These are phyloP conservation scores for Strigamia transsilvanica DNA, from an alignment of 2,888 invertebrate genomes.

Conservation along the genomic window DNA sequence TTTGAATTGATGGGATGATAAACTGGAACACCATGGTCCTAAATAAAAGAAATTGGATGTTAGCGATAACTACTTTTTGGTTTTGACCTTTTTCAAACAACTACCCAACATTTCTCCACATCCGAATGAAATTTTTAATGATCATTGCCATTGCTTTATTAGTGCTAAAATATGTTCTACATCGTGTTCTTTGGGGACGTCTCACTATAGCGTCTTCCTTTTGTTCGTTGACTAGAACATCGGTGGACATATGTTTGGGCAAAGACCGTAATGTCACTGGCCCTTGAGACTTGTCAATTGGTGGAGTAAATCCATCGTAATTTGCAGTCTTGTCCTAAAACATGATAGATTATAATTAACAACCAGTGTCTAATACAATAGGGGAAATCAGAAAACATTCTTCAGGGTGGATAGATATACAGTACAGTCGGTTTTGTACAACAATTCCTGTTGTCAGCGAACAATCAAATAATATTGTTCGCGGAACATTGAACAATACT, in stretches of 20 bases:
- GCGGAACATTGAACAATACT: too few relatives aligned
- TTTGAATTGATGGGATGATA: conserved; percentile 64
- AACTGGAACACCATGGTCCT: conserved; percentile 64
- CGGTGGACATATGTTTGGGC: conserved; percentile 49
- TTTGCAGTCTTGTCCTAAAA: not conserved
- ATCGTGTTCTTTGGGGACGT: conserved; percentile 7
- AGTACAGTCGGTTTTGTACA: too few relatives aligned
- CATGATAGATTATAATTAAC: not conserved
- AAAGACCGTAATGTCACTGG: conserved; percentile 42
- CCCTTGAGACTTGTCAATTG: not conserved
- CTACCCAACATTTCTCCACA: conserved; percentile 56
- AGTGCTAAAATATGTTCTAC: conserved; percentile 40
- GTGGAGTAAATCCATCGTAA: not conserved
- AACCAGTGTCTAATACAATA: not conserved
- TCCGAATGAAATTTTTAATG: conserved; percentile 55
- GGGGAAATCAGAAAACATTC: too few relatives aligned
- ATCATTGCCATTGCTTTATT: conserved; percentile 55
- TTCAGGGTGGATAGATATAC: too few relatives aligned
- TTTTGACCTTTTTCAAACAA: not conserved
- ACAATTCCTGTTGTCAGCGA: too few relatives aligned
- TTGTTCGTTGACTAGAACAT: conserved; percentile 50
- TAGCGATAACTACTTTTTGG: not conserved
- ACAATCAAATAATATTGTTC: too few relatives aligned
- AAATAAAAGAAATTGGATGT: too few relatives aligned
- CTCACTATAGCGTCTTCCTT: conserved; percentile 4